Base-by-base conservation (phyloP, 2,888 invertebrate species). In the Orthosia cruda region DNA sequence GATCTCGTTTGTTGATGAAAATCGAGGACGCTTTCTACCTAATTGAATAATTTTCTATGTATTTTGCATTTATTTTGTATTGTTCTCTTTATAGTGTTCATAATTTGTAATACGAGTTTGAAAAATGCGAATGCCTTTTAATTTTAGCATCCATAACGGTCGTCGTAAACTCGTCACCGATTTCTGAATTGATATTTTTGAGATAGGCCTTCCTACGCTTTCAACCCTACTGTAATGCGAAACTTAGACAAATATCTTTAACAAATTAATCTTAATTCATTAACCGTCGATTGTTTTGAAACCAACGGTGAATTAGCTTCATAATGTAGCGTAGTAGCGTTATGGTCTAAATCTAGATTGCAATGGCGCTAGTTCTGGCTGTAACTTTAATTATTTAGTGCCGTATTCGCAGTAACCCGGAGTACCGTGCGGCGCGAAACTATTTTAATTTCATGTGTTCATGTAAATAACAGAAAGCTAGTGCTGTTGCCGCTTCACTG, bases 391-490 rank as follows among this genome's bases (percentile, higher is more conserved):
- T 63, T 23, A 78, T 81, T 58, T 18, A 74, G 52, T 4, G 55
- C 2, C 65, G 16, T 18, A n/a, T 26, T 59, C 40, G 65, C 61
- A 57, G 26, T 0, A 5, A 32, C 32, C 32, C 32, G 32, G 26
- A 32, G 26, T 4, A 32, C 55, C 0, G 13, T 11, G 47, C 47
- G 47, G 18, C 80, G 47, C 80, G 20, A 45, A 74, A 67, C 78
- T 74, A 73, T 65, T 80, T 80, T 62, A 66, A 54, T 80, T 54
- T 67, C 49, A 57, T 40, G 47, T 71, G 54, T 50, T 54, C 80
- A 52, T 20, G 45, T 74, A 63, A 63, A 67, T 45, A 78, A 23
- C 40, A 52, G 18, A 40, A 58, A 62, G 0, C 3, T 58, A 13
- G n/a, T 50, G 26, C 20, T 45, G 40, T 40, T 12, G 49, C 40